Conservation (phyloP, 2,113 vertebrate genomes). For the Psammodynastes pulverulentus region DNA sequence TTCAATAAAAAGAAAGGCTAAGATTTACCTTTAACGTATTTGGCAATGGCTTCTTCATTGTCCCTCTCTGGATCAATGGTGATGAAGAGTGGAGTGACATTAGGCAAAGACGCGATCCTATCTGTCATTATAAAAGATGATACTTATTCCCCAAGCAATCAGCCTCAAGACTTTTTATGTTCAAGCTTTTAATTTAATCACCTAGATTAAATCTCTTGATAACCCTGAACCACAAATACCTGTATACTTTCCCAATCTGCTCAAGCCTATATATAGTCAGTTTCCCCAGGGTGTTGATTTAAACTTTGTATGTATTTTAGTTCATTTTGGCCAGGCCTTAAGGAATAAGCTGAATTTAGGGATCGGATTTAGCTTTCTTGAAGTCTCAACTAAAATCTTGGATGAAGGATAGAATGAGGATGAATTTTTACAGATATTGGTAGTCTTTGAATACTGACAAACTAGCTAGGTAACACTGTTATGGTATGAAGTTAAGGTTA, state of each 20-base stretch:
- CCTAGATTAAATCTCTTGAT: neutral
- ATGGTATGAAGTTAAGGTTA: neutral
- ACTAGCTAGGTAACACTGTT: neutral
- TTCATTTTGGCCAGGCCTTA: neutral
- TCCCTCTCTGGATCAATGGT: constrained; percentile 94
- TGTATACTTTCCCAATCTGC: neutral
- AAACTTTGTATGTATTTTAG: neutral
- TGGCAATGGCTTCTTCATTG: constrained; percentile 80
- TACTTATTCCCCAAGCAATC: neutral
- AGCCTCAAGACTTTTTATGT: neutral
- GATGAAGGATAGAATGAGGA: neutral
- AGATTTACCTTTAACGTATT: constrained; percentile 86
- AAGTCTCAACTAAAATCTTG: neutral
- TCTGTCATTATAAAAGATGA: constrained; percentile 70
- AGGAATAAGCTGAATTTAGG: neutral
- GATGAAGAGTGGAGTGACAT: constrained; percentile 90
- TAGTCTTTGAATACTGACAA: neutral
- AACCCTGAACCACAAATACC: neutral
- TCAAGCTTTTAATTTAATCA: neutral
- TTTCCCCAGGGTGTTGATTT: neutral
- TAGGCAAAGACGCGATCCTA: constrained; percentile 78
- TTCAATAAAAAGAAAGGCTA: constrained; percentile 12
- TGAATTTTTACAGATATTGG: neutral
- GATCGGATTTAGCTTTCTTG: neutral
- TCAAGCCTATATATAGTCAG: neutral